A percentile compares a stretch with the other conserved stretches of the same genome.
Evolutionary conservation across 2,113 vertebrate species (phyloP).

Genomic region (Corythornis madagascariensis): DNA sequence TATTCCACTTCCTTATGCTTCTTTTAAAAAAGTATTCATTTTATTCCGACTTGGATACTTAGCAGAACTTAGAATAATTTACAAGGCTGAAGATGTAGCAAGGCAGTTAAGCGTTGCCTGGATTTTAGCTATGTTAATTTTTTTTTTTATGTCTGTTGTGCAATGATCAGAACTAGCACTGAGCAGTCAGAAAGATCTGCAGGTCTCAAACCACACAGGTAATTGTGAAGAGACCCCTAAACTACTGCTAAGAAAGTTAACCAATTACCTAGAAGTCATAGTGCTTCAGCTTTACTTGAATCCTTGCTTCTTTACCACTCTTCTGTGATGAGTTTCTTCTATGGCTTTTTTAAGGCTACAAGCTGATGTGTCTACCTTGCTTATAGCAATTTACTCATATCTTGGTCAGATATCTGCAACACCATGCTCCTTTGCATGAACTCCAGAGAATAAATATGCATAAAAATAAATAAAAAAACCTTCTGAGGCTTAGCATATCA

Average conservation of each 20-base stretch:
- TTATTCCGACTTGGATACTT: neutral
- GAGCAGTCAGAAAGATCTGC: neutral
- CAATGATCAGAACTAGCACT: neutral
- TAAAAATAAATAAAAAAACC: constrained; percentile 2
- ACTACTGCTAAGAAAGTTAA: neutral
- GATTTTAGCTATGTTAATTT: neutral
- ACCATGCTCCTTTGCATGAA: neutral
- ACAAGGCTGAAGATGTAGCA: neutral
- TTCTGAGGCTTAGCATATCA: neutral
- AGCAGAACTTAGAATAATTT: neutral
- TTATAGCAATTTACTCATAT: neutral
- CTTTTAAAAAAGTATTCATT: neutral
- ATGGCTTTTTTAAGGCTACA: neutral
- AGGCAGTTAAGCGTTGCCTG: neutral
- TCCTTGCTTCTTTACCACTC: neutral
- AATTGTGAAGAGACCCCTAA: neutral
- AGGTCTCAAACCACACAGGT: neutral
- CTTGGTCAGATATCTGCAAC: neutral
- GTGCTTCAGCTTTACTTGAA: neutral
- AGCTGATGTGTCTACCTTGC: neutral
- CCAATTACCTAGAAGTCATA: neutral
- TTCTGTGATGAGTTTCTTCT: neutral
- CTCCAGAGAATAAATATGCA: neutral
- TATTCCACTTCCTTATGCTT: neutral
- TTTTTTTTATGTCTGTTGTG: neutral